phyloP scores from a whole-genome alignment of 2,888 invertebrate genomes.

The Luffia ferchaultella region DNA sequence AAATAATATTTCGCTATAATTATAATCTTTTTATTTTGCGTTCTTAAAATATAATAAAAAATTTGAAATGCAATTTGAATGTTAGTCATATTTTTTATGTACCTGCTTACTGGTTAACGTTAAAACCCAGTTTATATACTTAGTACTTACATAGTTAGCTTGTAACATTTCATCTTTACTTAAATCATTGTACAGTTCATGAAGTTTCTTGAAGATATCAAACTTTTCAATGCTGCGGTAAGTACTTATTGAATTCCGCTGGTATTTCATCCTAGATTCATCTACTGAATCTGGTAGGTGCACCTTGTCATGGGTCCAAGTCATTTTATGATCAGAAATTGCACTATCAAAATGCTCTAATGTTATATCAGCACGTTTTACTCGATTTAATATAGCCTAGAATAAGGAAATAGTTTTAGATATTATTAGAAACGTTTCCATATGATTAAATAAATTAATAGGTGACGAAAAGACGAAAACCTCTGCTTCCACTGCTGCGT shows the following conservation, averaged over 20 bases:
- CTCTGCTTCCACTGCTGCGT: conserved; percentile 67
- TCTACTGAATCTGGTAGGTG: conserved; percentile 57
- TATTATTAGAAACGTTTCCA: background rate
- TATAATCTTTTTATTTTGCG: too few relatives aligned
- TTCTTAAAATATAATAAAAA: too few relatives aligned
- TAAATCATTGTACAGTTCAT: conserved; percentile 55
- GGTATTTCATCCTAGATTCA: conserved; percentile 56
- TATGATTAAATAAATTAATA: conserved; percentile 18
- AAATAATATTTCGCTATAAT: too few relatives aligned
- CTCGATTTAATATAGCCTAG: conserved; percentile 56
- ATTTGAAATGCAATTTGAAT: too few relatives aligned
- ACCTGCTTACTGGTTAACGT: too few relatives aligned
- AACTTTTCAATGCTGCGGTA: conserved; percentile 48
- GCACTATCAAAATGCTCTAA: conserved; percentile 54
- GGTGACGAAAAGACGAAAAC: conserved; percentile 34
- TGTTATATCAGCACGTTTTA: conserved; percentile 58
- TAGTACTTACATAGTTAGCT: conserved; percentile 53
- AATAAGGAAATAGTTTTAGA: conserved; percentile 20
- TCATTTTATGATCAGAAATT: conserved; percentile 61
- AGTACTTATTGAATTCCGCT: conserved; percentile 39
- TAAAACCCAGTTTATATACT: too few relatives aligned
- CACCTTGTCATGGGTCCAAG: conserved; percentile 62
- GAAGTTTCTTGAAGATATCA: conserved; percentile 59
- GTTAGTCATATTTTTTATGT: too few relatives aligned
- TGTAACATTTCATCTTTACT: conserved; percentile 54